These are phyloP conservation scores for Drosophila nigritarsus DNA, from an alignment of 2,888 invertebrate species.

Conservation along the genomic window DNA sequence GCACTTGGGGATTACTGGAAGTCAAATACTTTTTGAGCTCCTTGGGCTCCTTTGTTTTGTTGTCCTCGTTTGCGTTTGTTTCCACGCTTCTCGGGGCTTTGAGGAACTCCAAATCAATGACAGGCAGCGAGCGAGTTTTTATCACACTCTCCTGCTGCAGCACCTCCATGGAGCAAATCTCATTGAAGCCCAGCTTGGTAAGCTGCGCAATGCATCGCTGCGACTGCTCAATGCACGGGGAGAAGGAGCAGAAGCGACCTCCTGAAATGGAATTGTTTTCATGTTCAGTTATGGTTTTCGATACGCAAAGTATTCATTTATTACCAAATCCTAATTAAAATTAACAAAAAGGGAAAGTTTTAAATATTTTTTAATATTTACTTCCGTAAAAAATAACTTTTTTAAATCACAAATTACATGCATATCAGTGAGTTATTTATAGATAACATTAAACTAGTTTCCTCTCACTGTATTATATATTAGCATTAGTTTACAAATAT, in stretches of 20 bases:
- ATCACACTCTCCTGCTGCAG: conserved; percentile 92
- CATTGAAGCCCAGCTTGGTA: conserved; percentile 91
- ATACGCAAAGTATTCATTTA: not conserved
- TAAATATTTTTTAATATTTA: not conserved
- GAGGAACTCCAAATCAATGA: conserved; percentile 89
- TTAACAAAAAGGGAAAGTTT: not conserved
- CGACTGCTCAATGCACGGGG: conserved; percentile 99
- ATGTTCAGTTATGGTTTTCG: not conserved
- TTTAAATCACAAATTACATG: not conserved
- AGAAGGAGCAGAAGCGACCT: conserved; percentile 98
- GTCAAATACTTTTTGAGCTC: conserved; percentile 88
- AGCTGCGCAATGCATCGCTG: conserved; percentile 93
- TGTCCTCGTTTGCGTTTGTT: conserved; percentile 52
- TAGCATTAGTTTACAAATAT: not conserved
- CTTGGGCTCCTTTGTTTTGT: conserved; percentile 71
- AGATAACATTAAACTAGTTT: not conserved
- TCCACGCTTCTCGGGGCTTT: conserved; percentile 83
- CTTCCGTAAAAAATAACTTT: not conserved
- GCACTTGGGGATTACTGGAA: conserved; percentile 89
- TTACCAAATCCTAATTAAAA: not conserved
- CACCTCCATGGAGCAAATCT: conserved; percentile 94
- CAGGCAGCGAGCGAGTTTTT: conserved; percentile 88
- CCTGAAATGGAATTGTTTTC: conserved; percentile 86
- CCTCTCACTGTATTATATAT: not conserved
- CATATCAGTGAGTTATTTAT: not conserved